Evolutionary conservation across 1,140 invertebrate species (phyloP).

Genomic region (Drosophila pachea): DNA sequence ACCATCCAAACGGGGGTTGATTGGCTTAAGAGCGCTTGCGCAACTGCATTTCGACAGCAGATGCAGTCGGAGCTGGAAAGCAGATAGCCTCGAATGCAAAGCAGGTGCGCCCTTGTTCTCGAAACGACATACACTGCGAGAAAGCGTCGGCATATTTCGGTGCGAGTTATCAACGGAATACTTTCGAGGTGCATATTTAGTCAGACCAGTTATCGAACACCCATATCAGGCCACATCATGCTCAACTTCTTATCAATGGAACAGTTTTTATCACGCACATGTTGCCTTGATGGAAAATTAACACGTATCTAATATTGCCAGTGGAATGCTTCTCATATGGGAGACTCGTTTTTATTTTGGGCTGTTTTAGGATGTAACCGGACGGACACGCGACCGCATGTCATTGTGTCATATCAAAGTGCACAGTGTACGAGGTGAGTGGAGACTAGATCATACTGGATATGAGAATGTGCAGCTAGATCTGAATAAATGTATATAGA

Average conservation of each 20-base stretch:
- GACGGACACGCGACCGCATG: conserved; percentile 21
- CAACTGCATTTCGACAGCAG: conserved; percentile 15
- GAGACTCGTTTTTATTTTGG: conserved; percentile 2
- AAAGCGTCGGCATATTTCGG: neutral
- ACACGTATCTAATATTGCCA: too few relatives aligned
- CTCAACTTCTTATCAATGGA: neutral
- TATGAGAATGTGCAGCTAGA: conserved; percentile 2
- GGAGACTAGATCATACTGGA: conserved; percentile 19
- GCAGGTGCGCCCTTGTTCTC: conserved; percentile 3
- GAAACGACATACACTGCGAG: neutral
- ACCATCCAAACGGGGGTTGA: conserved; percentile 7
- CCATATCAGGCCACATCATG: neutral
- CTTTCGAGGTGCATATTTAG: too few relatives aligned
- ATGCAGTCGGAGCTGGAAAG: conserved; percentile 13
- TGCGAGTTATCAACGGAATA: neutral
- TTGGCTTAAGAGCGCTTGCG: conserved; percentile 5
- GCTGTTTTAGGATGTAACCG: conserved; percentile 16
- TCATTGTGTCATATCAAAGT: conserved; percentile 15
- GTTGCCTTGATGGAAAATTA: neutral
- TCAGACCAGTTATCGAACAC: neutral
- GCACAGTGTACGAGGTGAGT: conserved; percentile 4
- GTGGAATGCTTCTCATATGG: neutral
- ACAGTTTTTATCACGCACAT: conserved; percentile 4
- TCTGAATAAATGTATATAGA: neutral
- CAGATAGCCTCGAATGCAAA: conserved; percentile 6